These are phyloP conservation scores for Orthonevra nobilis DNA, from an alignment of 2,888 invertebrate species.

Conservation along the genomic window DNA sequence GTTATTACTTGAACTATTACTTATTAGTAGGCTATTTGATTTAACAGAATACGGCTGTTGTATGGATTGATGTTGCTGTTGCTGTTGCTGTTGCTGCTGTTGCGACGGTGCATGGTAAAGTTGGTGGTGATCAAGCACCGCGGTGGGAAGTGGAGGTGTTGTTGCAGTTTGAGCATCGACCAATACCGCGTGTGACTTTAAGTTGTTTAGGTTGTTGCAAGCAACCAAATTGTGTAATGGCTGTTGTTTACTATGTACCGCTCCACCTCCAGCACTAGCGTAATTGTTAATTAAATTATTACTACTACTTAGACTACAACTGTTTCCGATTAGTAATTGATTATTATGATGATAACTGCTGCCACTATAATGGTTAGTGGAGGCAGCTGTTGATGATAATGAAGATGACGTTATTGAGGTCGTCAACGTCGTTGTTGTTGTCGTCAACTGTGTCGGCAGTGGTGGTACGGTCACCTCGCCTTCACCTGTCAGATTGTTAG, in stretches of 20 bases:
- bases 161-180: constrained; percentile 78
- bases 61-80: constrained; percentile 24
- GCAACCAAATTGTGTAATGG: constrained; percentile 49
- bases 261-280: constrained; percentile 28
- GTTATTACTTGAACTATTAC: constrained; percentile 72
- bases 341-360: constrained; percentile 52
- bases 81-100: constrained; percentile 37
- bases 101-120: constrained; percentile 44
- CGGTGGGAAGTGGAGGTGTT: constrained; percentile 73
- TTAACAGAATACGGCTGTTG: too few relatives aligned
- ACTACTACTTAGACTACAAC: constrained; percentile 58
- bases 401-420: constrained; percentile 65
- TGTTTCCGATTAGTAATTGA: constrained; percentile 61
- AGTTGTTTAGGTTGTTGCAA: constrained; percentile 61
- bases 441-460: constrained; percentile 44
- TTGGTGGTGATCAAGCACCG: constrained; percentile 39
- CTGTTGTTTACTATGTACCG: constrained; percentile 45
- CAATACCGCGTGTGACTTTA: constrained; percentile 71
- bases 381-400: constrained; percentile 60
- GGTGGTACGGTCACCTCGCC: constrained; percentile 46
- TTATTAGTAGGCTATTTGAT: constrained; percentile 69
- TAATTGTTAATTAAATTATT: constrained; percentile 60
- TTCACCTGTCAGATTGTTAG: constrained; percentile 56
- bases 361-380: constrained; percentile 52
- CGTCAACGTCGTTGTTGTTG: constrained; percentile 36